These are phyloP conservation scores for Omphaloscelis lunosa DNA, from an alignment of 2,888 invertebrate species.

Conservation along the genomic window DNA sequence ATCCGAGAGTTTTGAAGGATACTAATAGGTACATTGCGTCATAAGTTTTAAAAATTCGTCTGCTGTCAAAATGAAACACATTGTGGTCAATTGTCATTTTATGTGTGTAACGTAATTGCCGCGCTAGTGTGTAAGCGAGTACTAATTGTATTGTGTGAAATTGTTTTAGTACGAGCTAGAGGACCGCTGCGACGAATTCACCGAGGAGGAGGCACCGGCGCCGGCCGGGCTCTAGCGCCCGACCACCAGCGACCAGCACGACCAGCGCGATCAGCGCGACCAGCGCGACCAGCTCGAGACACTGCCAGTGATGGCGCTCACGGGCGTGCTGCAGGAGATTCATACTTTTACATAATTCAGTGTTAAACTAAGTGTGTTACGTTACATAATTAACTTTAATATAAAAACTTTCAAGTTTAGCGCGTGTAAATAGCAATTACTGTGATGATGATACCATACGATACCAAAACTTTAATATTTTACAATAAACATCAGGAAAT, in stretches of 20 bases:
- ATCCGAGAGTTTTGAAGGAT: too few relatives aligned
- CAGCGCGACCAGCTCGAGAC: neutral
- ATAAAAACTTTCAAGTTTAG: slow-evolving; percentile 34
- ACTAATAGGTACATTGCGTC: too few relatives aligned
- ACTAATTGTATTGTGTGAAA: neutral
- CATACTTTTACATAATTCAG: slow-evolving; percentile 27
- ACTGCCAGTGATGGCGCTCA: slow-evolving; percentile 14
- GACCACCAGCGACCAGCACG: neutral
- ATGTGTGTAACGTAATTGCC: too few relatives aligned
- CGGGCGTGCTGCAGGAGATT: slow-evolving; percentile 14
- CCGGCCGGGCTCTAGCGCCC: slow-evolving; percentile 19
- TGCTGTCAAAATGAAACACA: too few relatives aligned
- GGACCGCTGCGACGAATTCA: slow-evolving; percentile 95
- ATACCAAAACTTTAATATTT: slow-evolving; percentile 76
- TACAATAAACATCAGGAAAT: slow-evolving; percentile 64
- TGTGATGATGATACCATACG: slow-evolving; percentile 83
- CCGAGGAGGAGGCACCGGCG: slow-evolving; percentile 79
- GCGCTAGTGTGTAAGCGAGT: neutral
- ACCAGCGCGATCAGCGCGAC: slow-evolving; percentile 15
- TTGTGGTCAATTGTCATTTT: too few relatives aligned
- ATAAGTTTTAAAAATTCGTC: too few relatives aligned
- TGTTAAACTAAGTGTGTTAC: slow-evolving; percentile 36
- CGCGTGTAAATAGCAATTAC: slow-evolving; percentile 76
- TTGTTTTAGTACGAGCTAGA: slow-evolving; percentile 93
- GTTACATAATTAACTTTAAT: slow-evolving; percentile 62